Base-by-base conservation (phyloP, 2,888 invertebrate genomes). In the Candidula unifasciata region DNA sequence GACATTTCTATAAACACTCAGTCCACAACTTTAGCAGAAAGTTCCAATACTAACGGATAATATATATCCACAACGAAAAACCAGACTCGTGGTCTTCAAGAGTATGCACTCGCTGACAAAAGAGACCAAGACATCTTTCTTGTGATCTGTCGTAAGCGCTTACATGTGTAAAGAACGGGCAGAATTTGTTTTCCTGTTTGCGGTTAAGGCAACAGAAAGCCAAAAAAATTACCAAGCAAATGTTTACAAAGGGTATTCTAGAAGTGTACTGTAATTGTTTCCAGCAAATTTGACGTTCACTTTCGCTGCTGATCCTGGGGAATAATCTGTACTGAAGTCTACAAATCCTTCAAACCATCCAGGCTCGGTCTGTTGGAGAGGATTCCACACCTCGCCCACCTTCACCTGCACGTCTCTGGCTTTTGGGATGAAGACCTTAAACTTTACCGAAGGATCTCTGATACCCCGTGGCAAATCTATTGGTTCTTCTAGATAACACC, bases 361-460 rank as follows among this genome's bases (percentile, higher is more conserved):
- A 0, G 88, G 88, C 37, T 90, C 88, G 0, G 87, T 87, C n/a
- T 88, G 85, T 18, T 90, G 88, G 76, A 91, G 86, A 74, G 88
- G 87, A 24, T 89, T 89, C 91, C 92, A 91, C 77, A 90, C 91
- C n/a, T 91, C 89, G 10, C 87, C 90, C 33, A 90, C 90, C 85
- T 91, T 91, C n/a, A 85, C 84, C 82, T 90, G 91, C 0, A 91
- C 91, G 79, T 91, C 90, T 5, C 84, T 80, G 13, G 92, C 91
- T 21, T 87, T 87, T 0, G 92, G 92, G 64, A 91, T 86, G 82
- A 85, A 87, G 77, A 89, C 87, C 54, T 88, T 87, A 87, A 92
- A 92, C 30, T 86, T 87, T 0, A 91, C 89, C n/a, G 78, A 87
- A 0, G 87, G 87, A 35, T 89, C 89, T 3, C 88, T 84, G 57